These are phyloP conservation scores for Apaloderma vittatum DNA, from an alignment of 2,113 vertebrate species.

Conservation along the genomic window DNA sequence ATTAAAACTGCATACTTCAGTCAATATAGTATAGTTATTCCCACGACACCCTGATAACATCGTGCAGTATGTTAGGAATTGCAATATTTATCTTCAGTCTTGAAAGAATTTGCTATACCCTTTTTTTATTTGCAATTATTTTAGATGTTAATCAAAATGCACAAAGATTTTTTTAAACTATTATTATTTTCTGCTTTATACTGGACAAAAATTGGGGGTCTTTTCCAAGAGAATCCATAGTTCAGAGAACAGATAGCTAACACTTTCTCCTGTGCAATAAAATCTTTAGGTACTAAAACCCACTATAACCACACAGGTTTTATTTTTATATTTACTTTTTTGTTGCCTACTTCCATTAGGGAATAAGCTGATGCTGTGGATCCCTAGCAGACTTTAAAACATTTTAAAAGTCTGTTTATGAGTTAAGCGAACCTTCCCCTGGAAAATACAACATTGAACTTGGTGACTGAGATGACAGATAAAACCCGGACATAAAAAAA, in stretches of 20 bases:
- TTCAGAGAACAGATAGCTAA: background rate
- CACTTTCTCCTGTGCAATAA: background rate
- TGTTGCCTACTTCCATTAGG: background rate
- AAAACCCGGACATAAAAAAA: background rate
- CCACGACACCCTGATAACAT: background rate
- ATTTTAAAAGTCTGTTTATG: background rate
- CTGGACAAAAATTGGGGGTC: background rate
- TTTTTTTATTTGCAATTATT: background rate
- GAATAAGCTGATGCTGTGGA: background rate
- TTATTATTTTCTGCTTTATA: background rate
- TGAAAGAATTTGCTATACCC: background rate
- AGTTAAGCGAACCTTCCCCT: background rate
- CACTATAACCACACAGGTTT: background rate
- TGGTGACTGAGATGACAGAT: background rate
- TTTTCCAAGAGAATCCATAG: background rate
- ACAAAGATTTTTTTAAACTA: background rate
- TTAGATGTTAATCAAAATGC: background rate
- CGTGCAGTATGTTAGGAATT: background rate
- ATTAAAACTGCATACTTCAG: background rate
- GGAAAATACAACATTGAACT: background rate
- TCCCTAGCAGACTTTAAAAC: background rate
- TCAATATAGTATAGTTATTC: background rate
- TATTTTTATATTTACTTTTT: background rate
- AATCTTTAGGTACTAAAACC: background rate
- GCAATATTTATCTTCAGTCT: background rate